Evolutionary conservation across 2,113 vertebrate genomes (phyloP), one percentile per base, ranked within the genome.

Genomic region (Argyrosomus japonicus): DNA sequence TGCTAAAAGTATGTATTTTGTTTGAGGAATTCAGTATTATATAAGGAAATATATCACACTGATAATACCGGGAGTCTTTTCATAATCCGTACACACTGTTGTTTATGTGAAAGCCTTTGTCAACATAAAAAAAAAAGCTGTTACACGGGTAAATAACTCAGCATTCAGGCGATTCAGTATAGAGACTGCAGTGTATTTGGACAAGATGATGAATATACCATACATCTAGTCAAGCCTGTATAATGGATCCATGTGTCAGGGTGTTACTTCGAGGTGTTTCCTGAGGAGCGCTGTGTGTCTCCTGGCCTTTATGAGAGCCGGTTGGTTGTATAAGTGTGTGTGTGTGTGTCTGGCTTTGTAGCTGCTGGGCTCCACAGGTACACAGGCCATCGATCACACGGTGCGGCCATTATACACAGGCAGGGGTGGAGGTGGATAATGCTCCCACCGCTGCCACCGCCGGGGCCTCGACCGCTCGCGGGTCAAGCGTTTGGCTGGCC

Each of bases 331-430:
- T 78, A 18, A n/a, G 77, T 63, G 70, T 58, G 75, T 65, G 77
- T 62, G 69, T 64, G 75, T 56, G 77, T 80, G 74, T 78, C 36
- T 75, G 81, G 45, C 47, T 84, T 61, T 83, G 76, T 76, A 57
- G 85, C 86, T 78, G 85, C 87, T 68, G 84, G 78, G 87, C 88
- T 91, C 86, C 90, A 90, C 91, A 93, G 89, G 92, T 93, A 88
- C 87, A 84, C 88, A 88, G 89, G 85, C 89, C 92, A 94, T 93
- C 88, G 85, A 94, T 94, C 93, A 93, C 87, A 82, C 81, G 29
- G 82, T 9, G 88, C 53, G 71, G 83, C 89, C 89, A 86, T 93
- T 87, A 93, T 69, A 93, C 90, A 81, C 87, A 89, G 85, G 88
- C 88, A 81, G 89, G 79, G 87, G 87, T 84, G 83, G 88, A 86